Evolutionary conservation across 23 tunicate genomes (phyloP), one percentile per base, ranked within the genome.

Genomic region (Corella eumyota): DNA sequence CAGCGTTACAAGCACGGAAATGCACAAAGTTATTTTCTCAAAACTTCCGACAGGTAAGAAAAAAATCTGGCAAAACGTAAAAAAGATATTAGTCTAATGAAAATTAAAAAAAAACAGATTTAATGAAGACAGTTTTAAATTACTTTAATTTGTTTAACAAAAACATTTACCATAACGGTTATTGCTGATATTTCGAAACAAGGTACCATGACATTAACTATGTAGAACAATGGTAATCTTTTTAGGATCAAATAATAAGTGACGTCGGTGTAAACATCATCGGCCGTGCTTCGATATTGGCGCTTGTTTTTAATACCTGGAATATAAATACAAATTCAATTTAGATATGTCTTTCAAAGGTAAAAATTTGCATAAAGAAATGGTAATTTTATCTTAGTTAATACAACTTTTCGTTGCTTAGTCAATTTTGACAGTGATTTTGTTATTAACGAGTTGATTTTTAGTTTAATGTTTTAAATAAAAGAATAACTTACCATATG

Each of bases 21-120:
- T 83, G 75, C 93, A 64, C 26, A 83, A 59, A 13, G 81, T 83
- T 20, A 76, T 83, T 53, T 81, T 72, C 64, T 77, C 85, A 22
- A 54, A 45, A 49, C 85, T 55, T 22, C 74, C 85, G 3, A 50
- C 69, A 0, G 91, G 91, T 13, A 81, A 60, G 1, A 51, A 47
- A 34, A 72, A 81, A 7, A 49, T 28, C 73, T 67, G 61, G 4
- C 35, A 34, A 22, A 34, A 51, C 23, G 5, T 51, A 40, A 40
- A 40, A 40, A 11, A 15, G 48, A 11, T 9, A 40, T 9, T 9
- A 40, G 48, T 40, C 13, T 40, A 15, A 11, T 40, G 48, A 40
- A 40, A 9, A 9, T 40, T 40, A 40, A 40, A 40, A 40, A 40
- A n/a, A n/a, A n/a, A n/a, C n/a, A n/a, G n/a, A n/a, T n/a, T n/a